Base-by-base conservation (phyloP, 2,113 vertebrate genomes). In the Chlamydotis undulata region DNA sequence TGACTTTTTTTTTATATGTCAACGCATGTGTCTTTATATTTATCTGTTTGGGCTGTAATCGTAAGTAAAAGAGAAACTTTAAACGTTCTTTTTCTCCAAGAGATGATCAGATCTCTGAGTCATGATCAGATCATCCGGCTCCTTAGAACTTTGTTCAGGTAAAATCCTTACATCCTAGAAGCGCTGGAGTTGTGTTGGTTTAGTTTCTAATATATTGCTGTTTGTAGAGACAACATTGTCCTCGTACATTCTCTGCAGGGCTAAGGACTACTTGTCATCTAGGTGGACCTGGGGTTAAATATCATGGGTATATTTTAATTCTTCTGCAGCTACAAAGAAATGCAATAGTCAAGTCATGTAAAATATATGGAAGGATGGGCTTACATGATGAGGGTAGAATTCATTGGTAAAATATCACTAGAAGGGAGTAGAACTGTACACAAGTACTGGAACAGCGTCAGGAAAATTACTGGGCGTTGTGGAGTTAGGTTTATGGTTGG, bases 1-100 rank as follows among this genome's bases (percentile, higher is more conserved):
- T 39, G 35, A 11, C 15, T 28, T 15, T 9, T 59, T 9, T 59
- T 31, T 41, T 22, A 2, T 16, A 9, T 39, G 15, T 74, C 71
- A 83, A 0, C 2, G 0, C 12, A 7, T 26, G 29, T 67, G 1
- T 81, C 45, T 59, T 33, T 88, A 0, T 25, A 33, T 28, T 59
- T 57, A 31, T 56, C 31, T 73, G 14, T 85, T 84, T 82, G 83
- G 60, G 31, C 21, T 87, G 55, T 82, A 65, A 52, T 37, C 7
- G 1, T 60, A 41, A 88, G 35, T 43, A 50, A 67, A 90, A 28
- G 22, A 77, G 49, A 43, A 37, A 41, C 45, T 70, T 56, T 28
- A 22, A 70, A 67, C 77, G 22, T 60, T 37, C 4, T 55, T 56
- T 71, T 85, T 47, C 15, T 61, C 8, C 83, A 53, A 76, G 57